Conservation (phyloP, 2,888 invertebrate genomes). For the Sycophila texana region DNA sequence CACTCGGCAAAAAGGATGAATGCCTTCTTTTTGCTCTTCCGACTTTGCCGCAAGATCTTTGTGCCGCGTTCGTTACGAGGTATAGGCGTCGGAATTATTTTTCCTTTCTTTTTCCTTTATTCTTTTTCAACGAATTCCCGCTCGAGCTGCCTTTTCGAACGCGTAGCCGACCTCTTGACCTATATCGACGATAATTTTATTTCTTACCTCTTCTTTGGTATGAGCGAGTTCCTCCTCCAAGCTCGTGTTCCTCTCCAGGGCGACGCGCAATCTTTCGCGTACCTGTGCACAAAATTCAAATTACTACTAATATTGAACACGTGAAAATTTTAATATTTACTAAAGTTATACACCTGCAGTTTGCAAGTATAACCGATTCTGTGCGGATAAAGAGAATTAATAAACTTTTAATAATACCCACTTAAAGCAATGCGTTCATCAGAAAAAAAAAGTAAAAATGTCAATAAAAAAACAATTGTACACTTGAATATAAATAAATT, state of each 20-base stretch:
- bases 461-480: not conserved
- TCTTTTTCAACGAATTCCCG: not conserved
- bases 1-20: no score
- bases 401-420: no score
- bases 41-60: not conserved
- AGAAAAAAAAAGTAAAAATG: not conserved
- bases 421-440: no score
- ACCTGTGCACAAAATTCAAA: conserved; percentile 80
- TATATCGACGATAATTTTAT: not conserved
- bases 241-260: conserved; percentile 95
- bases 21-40: not conserved
- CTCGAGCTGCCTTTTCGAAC: conserved; percentile 8
- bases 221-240: conserved; percentile 97
- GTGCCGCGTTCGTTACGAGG: conserved; percentile 2
- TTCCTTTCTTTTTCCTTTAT: not conserved
- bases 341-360: no score
- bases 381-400: no score
- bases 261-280: conserved; percentile 95
- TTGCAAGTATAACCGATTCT: no score
- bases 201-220: conserved; percentile 95
- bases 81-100: not conserved
- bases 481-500: no score
- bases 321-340: no score
- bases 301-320: not conserved
- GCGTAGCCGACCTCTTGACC: conserved; percentile 35